Evolutionary conservation across 1,140 invertebrate species (phyloP).

Genomic region (Reticulitermes speratus): DNA sequence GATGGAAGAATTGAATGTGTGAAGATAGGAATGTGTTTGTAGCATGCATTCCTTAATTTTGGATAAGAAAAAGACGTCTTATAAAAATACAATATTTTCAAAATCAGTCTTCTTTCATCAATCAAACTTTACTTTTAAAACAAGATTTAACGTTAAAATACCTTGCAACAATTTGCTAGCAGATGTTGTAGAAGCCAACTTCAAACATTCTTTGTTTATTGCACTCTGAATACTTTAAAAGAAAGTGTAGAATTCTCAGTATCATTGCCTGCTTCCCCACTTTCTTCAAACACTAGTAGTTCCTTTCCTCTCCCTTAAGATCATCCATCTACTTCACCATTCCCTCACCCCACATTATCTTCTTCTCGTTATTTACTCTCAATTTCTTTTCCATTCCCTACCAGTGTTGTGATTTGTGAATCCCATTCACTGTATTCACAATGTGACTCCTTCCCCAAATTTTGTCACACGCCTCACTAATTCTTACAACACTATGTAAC

Average conservation of each 20-base stretch:
- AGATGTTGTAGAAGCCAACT: too few relatives aligned
- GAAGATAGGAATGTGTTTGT: too few relatives aligned
- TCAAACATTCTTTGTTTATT: too few relatives aligned
- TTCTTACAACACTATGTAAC: background rate
- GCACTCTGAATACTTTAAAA: too few relatives aligned
- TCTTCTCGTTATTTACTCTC: background rate
- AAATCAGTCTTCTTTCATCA: too few relatives aligned
- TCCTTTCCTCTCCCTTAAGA: background rate
- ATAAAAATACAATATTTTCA: too few relatives aligned
- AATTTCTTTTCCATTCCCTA: background rate
- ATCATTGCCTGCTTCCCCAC: background rate
- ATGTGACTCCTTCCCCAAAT: background rate
- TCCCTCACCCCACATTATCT: background rate
- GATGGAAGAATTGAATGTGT: too few relatives aligned
- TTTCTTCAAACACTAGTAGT: background rate
- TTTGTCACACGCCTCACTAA: background rate
- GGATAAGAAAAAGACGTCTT: too few relatives aligned
- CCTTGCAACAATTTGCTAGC: too few relatives aligned
- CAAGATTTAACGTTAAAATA: too few relatives aligned
- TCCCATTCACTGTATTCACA: background rate
- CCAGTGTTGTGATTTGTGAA: background rate
- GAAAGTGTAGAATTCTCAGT: background rate
- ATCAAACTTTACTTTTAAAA: too few relatives aligned
- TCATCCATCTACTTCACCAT: slow-evolving; percentile 10
- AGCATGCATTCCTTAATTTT: too few relatives aligned